A percentile compares a stretch with the other conserved stretches of the same genome.
phyloP scores from a whole-genome alignment of 2,113 vertebrate species.

The Varanus komodoensis region DNA sequence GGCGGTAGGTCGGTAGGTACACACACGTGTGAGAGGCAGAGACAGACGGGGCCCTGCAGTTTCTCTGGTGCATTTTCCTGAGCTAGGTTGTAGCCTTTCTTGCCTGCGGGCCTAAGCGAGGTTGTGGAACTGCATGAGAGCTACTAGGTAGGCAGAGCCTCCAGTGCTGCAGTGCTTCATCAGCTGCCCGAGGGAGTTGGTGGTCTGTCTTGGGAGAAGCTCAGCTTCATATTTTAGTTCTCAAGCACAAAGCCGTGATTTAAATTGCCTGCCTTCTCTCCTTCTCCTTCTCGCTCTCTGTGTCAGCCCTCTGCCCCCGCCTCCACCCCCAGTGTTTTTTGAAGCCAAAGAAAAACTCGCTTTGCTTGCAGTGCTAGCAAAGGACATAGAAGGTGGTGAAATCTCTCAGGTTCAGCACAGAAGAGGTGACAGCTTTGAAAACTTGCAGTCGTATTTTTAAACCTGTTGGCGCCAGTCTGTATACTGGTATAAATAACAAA shows the following conservation, averaged over 20 bases:
- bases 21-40: too few species aligned
- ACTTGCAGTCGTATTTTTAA: constrained; percentile 12
- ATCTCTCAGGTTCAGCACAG: background rate
- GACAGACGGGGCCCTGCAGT: too few species aligned
- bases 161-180: background rate
- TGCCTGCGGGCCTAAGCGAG: background rate
- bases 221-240: background rate
- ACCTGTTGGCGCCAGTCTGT: background rate
- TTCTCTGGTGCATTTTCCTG: background rate
- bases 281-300: too few species aligned
- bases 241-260: background rate
- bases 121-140: background rate
- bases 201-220: background rate
- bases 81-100: background rate
- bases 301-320: too few species aligned
- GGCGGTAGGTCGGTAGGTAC: too few species aligned
- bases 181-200: background rate
- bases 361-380: background rate
- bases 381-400: accelerated
- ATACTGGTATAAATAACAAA: background rate
- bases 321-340: background rate
- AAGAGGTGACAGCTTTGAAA: background rate
- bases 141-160: background rate
- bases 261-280: background rate
- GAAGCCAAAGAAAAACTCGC: background rate